Evolutionary conservation across 2,888 invertebrate species (phyloP).

Genomic region (Leptinotarsa haldemani): DNA sequence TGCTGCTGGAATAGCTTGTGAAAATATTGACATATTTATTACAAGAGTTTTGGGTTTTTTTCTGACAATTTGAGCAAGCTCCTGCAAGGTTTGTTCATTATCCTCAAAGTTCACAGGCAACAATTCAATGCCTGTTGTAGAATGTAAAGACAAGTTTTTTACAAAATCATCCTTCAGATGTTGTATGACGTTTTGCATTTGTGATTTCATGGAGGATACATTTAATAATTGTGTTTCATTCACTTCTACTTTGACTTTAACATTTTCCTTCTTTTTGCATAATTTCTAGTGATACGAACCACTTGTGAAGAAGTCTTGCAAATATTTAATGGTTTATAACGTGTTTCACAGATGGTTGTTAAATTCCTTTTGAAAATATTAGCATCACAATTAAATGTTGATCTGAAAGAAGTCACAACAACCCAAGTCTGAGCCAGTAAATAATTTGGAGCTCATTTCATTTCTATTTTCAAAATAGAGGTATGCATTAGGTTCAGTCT

Average conservation of each 20-base stretch:
- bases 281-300: constrained; percentile 63
- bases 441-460: too few relatives aligned
- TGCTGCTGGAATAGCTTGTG: constrained; percentile 86
- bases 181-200: constrained; percentile 76
- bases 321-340: neutral
- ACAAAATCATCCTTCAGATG: constrained; percentile 83
- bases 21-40: constrained; percentile 85
- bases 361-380: neutral
- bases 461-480: too few relatives aligned
- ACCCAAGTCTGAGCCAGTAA: too few relatives aligned
- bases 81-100: constrained; percentile 84
- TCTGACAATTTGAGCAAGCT: constrained; percentile 86
- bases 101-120: constrained; percentile 81
- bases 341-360: neutral
- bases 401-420: too few relatives aligned
- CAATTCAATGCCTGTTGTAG: constrained; percentile 83
- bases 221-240: constrained; percentile 81
- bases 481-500: too few relatives aligned
- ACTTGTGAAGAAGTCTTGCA: neutral
- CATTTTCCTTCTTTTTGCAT: constrained; percentile 83
- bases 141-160: constrained; percentile 83
- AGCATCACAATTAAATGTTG: neutral
- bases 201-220: constrained; percentile 74
- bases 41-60: constrained; percentile 90
- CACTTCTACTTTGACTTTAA: constrained; percentile 72